Percentiles rank a stretch among this genome's conserved stretches.
phyloP scores from a whole-genome alignment of 2,113 vertebrate species.

The Marmota flaviventris region DNA sequence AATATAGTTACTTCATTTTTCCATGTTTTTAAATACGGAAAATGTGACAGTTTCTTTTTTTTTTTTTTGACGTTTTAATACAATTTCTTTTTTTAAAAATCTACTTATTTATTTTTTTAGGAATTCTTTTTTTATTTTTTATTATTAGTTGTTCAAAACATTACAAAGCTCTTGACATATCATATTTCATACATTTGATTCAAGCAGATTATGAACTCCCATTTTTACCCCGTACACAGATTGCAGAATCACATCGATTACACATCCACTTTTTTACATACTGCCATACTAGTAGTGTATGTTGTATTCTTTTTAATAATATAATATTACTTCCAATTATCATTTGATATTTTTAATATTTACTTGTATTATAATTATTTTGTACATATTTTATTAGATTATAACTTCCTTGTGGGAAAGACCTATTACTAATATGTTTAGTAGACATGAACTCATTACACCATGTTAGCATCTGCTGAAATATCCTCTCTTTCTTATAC shows the following conservation, averaged over 20 bases:
- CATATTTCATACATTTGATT: too few relatives aligned
- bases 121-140: too few relatives aligned
- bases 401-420: background rate
- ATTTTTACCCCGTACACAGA: too few relatives aligned
- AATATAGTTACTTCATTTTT: background rate
- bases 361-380: conserved; percentile 23
- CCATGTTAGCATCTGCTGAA: background rate
- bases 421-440: background rate
- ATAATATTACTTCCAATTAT: background rate
- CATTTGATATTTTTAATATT: background rate
- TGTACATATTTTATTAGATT: background rate
- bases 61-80: background rate
- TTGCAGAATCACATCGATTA: too few relatives aligned
- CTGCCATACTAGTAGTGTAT: too few relatives aligned
- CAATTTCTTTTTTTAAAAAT: too few relatives aligned
- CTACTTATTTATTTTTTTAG: too few relatives aligned
- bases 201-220: too few relatives aligned
- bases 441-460: background rate
- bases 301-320: background rate
- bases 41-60: background rate
- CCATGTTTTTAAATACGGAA: background rate
- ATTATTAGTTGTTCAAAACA: too few relatives aligned
- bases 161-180: too few relatives aligned
- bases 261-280: too few relatives aligned
- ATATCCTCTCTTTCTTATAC: background rate